phyloP scores from a whole-genome alignment of 64 coral and sea anemone species.

The Platygyra sinensis region DNA sequence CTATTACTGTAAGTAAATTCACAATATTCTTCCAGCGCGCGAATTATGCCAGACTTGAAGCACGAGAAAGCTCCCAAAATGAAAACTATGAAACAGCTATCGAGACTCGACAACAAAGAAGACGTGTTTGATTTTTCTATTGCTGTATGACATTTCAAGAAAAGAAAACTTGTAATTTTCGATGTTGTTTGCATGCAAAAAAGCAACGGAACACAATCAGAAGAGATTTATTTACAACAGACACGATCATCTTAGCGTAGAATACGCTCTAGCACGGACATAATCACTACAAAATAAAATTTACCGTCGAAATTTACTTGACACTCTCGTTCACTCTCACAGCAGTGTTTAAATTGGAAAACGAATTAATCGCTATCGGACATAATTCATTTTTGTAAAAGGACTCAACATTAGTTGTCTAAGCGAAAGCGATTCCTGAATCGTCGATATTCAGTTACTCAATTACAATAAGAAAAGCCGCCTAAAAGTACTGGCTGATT shows the following conservation, averaged over 20 bases:
- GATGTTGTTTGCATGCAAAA: conserved; percentile 12
- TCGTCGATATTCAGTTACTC: conserved; percentile 34
- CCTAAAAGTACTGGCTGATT: background rate
- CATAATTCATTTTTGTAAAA: conserved; percentile 44
- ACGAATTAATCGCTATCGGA: conserved; percentile 55
- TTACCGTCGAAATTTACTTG: conserved; percentile 28
- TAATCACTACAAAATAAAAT: conserved; percentile 41
- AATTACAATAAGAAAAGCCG: conserved; percentile 20
- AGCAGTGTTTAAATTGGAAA: conserved; percentile 58
- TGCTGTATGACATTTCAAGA: conserved; percentile 38
- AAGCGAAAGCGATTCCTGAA: background rate
- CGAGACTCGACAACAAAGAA: conserved; percentile 9
- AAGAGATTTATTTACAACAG: background rate
- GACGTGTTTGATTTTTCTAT: conserved; percentile 42
- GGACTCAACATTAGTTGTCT: conserved; percentile 11
- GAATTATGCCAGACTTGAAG: background rate
- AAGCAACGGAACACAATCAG: background rate
- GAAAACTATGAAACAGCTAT: background rate
- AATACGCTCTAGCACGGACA: background rate
- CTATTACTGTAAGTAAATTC: conserved; percentile 11
- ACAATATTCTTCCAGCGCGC: background rate
- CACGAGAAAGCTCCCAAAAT: background rate
- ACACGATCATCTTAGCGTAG: background rate
- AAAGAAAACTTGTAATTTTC: conserved; percentile 20
- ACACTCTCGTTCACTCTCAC: conserved; percentile 14